phyloP scores from a whole-genome alignment of 2,113 vertebrate genomes.

The Phylloscopus trochilus region DNA sequence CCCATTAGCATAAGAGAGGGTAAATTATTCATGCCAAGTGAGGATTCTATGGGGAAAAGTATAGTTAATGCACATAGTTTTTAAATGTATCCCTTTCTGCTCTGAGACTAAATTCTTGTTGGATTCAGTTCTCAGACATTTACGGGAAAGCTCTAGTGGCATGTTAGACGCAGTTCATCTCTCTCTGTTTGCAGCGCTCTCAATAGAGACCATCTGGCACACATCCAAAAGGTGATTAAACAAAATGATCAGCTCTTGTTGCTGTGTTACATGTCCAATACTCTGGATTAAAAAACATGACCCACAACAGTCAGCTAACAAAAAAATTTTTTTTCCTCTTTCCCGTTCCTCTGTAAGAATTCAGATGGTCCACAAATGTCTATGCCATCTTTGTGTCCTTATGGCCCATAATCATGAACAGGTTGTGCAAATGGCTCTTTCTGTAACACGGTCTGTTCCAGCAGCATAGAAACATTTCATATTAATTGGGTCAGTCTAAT shows the following conservation, averaged over 20 bases:
- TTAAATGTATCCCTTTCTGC: conserved; percentile 97
- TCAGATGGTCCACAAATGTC: conserved; percentile 82
- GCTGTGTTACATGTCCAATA: conserved; percentile 87
- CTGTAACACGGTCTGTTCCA: conserved; percentile 81
- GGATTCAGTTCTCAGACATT: conserved; percentile 96
- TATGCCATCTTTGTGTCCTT: conserved; percentile 85
- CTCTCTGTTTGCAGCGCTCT: conserved; percentile 79
- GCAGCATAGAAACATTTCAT: conserved; percentile 80
- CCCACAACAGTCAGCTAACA: conserved; percentile 78
- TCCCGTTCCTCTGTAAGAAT: conserved; percentile 67
- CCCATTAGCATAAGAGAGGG: conserved; percentile 99
- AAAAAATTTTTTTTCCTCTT: not conserved
- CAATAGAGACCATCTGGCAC: conserved; percentile 93
- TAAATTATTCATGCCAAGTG: conserved; percentile 99
- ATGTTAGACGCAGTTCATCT: conserved; percentile 88
- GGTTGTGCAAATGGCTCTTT: conserved; percentile 82
- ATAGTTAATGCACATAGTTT: conserved; percentile 99
- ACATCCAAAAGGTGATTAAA: conserved; percentile 99
- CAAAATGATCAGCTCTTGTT: conserved; percentile 96
- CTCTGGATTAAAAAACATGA: conserved; percentile 86
- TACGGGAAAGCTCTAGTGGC: conserved; percentile 94
- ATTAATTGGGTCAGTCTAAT: conserved; percentile 90
- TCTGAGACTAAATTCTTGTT: conserved; percentile 95
- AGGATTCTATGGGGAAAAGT: conserved; percentile 99
- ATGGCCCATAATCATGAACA: conserved; percentile 89